Conservation (phyloP, 2,888 invertebrate genomes). For the Sinotaia quadrata region DNA sequence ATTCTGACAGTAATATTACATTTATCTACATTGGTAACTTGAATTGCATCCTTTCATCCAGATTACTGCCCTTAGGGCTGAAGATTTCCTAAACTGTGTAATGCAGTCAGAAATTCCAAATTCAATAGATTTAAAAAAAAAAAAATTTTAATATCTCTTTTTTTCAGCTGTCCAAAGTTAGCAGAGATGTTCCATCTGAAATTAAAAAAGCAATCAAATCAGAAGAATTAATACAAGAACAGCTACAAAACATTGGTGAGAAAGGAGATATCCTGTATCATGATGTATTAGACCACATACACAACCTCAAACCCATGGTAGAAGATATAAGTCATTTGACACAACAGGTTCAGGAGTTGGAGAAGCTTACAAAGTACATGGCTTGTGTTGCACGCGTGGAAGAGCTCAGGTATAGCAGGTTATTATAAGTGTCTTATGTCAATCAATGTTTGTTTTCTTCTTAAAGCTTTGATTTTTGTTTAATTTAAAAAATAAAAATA, state of each 20-base stretch:
- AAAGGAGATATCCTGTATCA: slow-evolving; percentile 54
- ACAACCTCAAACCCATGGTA: slow-evolving; percentile 47
- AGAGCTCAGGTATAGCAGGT: slow-evolving; percentile 59
- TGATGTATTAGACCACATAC: slow-evolving; percentile 54
- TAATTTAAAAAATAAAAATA: no score
- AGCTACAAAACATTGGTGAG: slow-evolving; percentile 46
- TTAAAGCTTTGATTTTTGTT: no score
- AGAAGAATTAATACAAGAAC: slow-evolving; percentile 52
- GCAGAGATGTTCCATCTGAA: slow-evolving; percentile 63
- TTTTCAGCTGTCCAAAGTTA: slow-evolving; percentile 62
- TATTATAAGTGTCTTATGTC: not conserved
- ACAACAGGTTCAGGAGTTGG: slow-evolving; percentile 58
- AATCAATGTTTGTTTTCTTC: not conserved
- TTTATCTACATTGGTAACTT: no score
- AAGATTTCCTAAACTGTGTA: no score
- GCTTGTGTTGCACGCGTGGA: slow-evolving; percentile 60
- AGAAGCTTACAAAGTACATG: slow-evolving; percentile 62
- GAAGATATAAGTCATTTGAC: slow-evolving; percentile 53
- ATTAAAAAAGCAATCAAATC: slow-evolving; percentile 59
- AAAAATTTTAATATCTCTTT: slow-evolving; percentile 8
- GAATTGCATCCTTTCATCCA: no score
- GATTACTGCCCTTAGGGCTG: no score
- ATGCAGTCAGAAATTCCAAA: no score
- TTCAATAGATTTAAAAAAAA: no score
- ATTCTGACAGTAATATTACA: no score